phyloP scores from a whole-genome alignment of 2,113 vertebrate genomes.

The Mus musculus region DNA sequence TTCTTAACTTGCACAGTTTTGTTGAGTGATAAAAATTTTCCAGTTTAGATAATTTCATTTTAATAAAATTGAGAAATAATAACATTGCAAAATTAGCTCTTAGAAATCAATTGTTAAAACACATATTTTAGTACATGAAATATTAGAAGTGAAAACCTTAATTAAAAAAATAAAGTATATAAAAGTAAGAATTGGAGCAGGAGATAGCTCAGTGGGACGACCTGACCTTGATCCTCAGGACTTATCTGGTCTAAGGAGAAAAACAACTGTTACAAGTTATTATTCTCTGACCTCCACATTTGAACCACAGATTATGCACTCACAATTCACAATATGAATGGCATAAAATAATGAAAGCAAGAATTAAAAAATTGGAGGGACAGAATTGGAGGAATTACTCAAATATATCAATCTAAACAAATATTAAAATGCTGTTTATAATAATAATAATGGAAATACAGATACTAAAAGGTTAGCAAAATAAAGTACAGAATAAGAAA shows the following conservation, averaged over 20 bases:
- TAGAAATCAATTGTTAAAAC: background rate
- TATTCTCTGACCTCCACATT: background rate
- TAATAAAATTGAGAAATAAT: background rate
- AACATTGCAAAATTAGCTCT: background rate
- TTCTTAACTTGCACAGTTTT: conserved; percentile 13
- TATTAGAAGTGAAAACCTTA: background rate
- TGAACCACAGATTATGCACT: background rate
- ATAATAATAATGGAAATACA: background rate
- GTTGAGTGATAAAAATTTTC: background rate
- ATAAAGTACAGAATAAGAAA: background rate
- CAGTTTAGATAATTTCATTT: conserved; percentile 17
- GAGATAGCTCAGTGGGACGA: background rate
- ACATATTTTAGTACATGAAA: conserved; percentile 3
- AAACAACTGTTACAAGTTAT: background rate
- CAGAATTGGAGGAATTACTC: background rate
- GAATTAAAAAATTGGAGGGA: background rate
- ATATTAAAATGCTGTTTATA: background rate
- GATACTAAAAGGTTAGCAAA: background rate
- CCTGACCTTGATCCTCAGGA: background rate
- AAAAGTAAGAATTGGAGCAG: background rate
- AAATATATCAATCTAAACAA: background rate
- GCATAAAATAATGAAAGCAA: background rate
- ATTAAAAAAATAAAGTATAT: background rate
- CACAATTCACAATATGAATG: background rate
- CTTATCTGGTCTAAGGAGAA: background rate